phyloP scores from a whole-genome alignment of 1,140 invertebrate species.

The Habropoda laboriosa region DNA sequence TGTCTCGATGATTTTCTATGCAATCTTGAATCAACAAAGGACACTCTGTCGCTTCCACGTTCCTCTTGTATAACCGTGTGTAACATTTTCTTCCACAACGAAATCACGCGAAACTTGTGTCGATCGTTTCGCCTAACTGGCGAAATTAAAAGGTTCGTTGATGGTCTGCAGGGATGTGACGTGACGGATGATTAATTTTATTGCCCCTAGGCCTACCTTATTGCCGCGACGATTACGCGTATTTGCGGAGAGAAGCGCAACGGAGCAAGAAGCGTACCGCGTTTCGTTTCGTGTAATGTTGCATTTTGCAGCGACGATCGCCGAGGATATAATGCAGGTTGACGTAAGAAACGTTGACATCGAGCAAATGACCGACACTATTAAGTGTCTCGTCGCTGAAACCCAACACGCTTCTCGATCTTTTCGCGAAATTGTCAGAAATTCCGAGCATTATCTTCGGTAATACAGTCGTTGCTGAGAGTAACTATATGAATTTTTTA shows the following conservation, averaged over 20 bases:
- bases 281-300: background rate
- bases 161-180: background rate
- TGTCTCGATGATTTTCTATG: conserved; percentile 11
- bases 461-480: too few species aligned
- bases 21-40: conserved; percentile 14
- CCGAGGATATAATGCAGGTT: background rate
- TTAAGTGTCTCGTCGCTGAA: background rate
- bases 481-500: too few species aligned
- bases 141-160: background rate
- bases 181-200: conserved; percentile 17
- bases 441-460: background rate
- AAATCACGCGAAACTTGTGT: too few species aligned
- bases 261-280: background rate
- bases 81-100: too few species aligned
- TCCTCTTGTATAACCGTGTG: background rate
- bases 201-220: background rate
- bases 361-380: background rate
- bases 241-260: background rate
- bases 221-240: background rate
- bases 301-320: background rate
- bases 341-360: background rate
- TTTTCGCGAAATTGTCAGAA: background rate
- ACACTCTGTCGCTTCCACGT: background rate
- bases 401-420: background rate
- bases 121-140: background rate